Percentiles rank a stretch among this genome's conserved stretches.
phyloP scores from a whole-genome alignment of 2,888 invertebrate species.

The Ditylenchus weischeri region DNA sequence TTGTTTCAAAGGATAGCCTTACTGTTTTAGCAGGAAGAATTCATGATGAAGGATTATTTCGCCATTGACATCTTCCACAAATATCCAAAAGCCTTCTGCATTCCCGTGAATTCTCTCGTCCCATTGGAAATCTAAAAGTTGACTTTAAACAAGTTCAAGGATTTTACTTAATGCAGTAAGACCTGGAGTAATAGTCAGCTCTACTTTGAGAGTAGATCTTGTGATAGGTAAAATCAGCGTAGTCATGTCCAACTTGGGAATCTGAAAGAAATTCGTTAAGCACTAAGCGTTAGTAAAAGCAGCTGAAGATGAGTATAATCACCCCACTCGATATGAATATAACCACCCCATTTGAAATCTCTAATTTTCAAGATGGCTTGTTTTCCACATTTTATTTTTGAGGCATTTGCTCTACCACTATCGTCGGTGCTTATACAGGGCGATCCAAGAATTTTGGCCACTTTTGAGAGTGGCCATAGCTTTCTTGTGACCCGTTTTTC shows the following conservation, averaged over 20 bases:
- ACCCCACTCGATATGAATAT: too few relatives aligned
- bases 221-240: conserved; percentile 98
- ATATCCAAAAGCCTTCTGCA: conserved; percentile 67
- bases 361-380: too few relatives aligned
- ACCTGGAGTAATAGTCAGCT: conserved; percentile 85
- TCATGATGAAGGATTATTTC: conserved; percentile 84
- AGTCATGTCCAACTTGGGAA: conserved; percentile 89
- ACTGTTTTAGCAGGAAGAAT: conserved; percentile 81
- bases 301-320: too few relatives aligned
- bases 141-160: too few relatives aligned
- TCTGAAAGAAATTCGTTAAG: conserved; percentile 59
- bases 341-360: too few relatives aligned
- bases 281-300: background rate
- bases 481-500: too few relatives aligned
- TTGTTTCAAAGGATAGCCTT: conserved; percentile 12
- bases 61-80: conserved; percentile 68
- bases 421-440: too few relatives aligned
- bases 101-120: conserved; percentile 78
- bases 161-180: too few relatives aligned
- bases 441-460: too few relatives aligned
- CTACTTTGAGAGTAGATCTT: conserved; percentile 79
- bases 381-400: too few relatives aligned
- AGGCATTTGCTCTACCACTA: too few relatives aligned
- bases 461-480: too few relatives aligned
- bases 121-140: conserved; percentile 83